Base-by-base conservation (phyloP, 1,140 invertebrate species). In the Phthorimaea operculella region DNA sequence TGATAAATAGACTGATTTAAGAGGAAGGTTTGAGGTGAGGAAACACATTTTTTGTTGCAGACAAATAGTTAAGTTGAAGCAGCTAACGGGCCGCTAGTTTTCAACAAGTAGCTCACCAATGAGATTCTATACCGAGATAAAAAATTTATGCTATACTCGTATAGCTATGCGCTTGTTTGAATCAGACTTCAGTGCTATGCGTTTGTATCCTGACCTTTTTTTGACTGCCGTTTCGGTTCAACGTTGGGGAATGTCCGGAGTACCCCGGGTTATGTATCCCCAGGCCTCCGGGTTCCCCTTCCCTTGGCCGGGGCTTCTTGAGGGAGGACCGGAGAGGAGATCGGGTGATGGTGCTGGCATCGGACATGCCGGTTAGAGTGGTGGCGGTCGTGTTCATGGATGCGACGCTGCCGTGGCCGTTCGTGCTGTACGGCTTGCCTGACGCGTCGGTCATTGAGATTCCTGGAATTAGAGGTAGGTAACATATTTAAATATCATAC, bases 171-270 rank as follows among this genome's bases (percentile, higher is more conserved):
- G 93, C 94, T 74, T 96, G 93, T 81, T 28, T 54, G 6, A 2
- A 45, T 87, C 86, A 94, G 39, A 95, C 94, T 73, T 94, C 93
- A 1, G 94, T 96, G 61, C 93, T 94, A 66, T 94, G 92, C 12
- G 93, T 94, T 74, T 96, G 93, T 81, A 96, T 95, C 17, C 94
- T 88, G 11, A 96, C 94, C 87, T 95, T 94, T 71, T 95, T 95
- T 58, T 93, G 91, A 63, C 92, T 94, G 0, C 93, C 93, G 64
- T 94, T 94, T 42, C 94, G 87, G 17, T 91, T 90, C 11, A 94
- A 82, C 0, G 93, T 92, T 1, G 93, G 94, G 10, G 93, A 94
- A 55, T 92, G 90, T 1, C 91, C 90, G 1, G 92, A 93, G 64
- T 92, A 94, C 15, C 93, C 93, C 0, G 93, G 93, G 85, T 96